These are phyloP conservation scores for Mus pahari DNA, from an alignment of 2,113 vertebrate genomes.

Conservation along the genomic window DNA sequence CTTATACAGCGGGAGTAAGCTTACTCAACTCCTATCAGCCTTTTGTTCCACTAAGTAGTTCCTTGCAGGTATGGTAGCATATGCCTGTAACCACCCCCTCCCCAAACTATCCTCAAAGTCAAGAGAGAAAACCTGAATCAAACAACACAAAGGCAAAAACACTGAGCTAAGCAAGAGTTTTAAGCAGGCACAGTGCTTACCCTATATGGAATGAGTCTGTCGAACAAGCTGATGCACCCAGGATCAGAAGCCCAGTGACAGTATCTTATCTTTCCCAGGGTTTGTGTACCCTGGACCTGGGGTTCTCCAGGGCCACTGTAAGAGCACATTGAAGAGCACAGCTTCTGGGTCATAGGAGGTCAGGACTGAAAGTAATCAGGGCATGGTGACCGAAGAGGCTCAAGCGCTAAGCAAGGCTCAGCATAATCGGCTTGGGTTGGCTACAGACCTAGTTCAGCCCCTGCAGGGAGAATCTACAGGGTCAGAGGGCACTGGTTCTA, in stretches of 20 bases:
- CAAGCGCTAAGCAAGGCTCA: background rate
- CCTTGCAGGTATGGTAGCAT: background rate
- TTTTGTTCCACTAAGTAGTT: no score
- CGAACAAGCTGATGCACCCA: background rate
- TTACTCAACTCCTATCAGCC: background rate
- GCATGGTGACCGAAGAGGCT: background rate
- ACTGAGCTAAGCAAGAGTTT: background rate
- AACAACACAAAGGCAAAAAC: background rate
- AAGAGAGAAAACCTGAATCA: background rate
- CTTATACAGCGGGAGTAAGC: background rate
- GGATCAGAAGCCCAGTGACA: background rate
- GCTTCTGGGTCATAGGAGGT: background rate
- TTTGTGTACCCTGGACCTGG: background rate
- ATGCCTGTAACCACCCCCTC: background rate
- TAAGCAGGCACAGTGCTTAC: rapidly evolving
- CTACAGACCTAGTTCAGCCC: background rate
- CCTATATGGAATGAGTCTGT: rapidly evolving
- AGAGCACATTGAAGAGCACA: background rate
- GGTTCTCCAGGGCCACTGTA: background rate
- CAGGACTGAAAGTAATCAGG: background rate
- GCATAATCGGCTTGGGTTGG: background rate
- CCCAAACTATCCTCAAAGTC: background rate
- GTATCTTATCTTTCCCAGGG: background rate
- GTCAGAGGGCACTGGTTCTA: background rate
- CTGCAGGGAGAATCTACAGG: background rate